Conservation (phyloP, 2,888 invertebrate genomes). For the Cybosia mesomella region DNA sequence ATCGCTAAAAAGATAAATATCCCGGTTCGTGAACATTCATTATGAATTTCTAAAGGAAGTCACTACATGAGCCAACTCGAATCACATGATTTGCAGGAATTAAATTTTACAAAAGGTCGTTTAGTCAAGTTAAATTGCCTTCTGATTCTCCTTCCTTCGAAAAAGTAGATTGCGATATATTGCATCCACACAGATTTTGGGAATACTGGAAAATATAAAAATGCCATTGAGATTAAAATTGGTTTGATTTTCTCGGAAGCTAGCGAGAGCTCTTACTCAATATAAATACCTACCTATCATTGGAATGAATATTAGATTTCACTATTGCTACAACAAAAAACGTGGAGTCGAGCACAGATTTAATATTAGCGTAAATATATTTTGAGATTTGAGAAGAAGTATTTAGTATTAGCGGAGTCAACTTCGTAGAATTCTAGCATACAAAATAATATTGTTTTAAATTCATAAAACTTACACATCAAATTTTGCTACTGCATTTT, state of each 20-base stretch:
- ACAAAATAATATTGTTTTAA: background rate
- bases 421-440: background rate
- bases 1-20: background rate
- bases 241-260: conserved; percentile 58
- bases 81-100: no score
- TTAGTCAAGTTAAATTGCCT: background rate
- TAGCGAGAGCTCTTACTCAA: conserved; percentile 64
- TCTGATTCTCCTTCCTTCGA: background rate
- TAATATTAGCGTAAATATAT: background rate
- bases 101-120: no score
- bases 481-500: background rate
- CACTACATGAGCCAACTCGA: background rate
- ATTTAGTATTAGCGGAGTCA: background rate
- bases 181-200: conserved; percentile 17
- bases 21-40: no score
- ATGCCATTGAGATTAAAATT: conserved; percentile 60
- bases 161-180: background rate
- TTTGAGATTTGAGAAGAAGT: background rate
- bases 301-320: conserved; percentile 81
- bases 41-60: no score
- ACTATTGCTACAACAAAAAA: conserved; percentile 65
- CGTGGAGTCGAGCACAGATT: conserved; percentile 50
- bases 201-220: conserved; percentile 47
- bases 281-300: conserved; percentile 74
- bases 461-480: background rate